These are phyloP conservation scores for Drosophila guanche DNA, from an alignment of 1,140 invertebrate genomes.

Conservation along the genomic window DNA sequence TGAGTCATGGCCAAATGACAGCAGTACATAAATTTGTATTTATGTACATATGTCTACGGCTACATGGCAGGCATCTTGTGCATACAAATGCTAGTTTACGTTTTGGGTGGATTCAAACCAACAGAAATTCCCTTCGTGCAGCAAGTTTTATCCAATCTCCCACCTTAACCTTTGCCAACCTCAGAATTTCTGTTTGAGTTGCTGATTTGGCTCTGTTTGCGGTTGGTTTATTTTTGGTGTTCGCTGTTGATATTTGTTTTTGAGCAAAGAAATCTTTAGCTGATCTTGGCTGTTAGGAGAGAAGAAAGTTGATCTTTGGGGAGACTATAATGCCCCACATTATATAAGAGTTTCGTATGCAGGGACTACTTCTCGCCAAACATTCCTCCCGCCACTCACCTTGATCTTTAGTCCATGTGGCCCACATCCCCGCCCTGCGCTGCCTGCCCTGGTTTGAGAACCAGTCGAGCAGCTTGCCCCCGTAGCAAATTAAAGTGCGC, in stretches of 20 bases:
- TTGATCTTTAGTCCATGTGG: slow-evolving; percentile 59
- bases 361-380: neutral
- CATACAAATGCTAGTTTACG: slow-evolving; percentile 31
- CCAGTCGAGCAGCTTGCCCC: slow-evolving; percentile 59
- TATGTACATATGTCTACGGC: slow-evolving; percentile 1
- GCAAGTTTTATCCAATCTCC: slow-evolving; percentile 18
- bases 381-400: slow-evolving; percentile 53
- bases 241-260: slow-evolving; percentile 1
- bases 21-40: neutral
- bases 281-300: slow-evolving; percentile 25
- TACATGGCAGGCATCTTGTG: slow-evolving; percentile 15
- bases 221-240: slow-evolving; percentile 19
- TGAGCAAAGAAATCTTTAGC: neutral
- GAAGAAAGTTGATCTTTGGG: slow-evolving; percentile 35
- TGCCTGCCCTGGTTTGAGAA: slow-evolving; percentile 28
- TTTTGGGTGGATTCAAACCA: slow-evolving; percentile 15
- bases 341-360: slow-evolving; percentile 13
- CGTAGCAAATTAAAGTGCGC: slow-evolving; percentile 53
- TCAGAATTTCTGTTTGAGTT: slow-evolving; percentile 18
- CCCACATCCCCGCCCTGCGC: slow-evolving; percentile 17
- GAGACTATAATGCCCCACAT: neutral
- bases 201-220: slow-evolving; percentile 9
- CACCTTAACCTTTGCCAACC: slow-evolving; percentile 52
- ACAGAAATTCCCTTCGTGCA: slow-evolving; percentile 7
- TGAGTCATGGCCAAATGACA: slow-evolving; percentile 38